Conservation (phyloP, 1,140 invertebrate species). For the Arctopsyche grandis region DNA sequence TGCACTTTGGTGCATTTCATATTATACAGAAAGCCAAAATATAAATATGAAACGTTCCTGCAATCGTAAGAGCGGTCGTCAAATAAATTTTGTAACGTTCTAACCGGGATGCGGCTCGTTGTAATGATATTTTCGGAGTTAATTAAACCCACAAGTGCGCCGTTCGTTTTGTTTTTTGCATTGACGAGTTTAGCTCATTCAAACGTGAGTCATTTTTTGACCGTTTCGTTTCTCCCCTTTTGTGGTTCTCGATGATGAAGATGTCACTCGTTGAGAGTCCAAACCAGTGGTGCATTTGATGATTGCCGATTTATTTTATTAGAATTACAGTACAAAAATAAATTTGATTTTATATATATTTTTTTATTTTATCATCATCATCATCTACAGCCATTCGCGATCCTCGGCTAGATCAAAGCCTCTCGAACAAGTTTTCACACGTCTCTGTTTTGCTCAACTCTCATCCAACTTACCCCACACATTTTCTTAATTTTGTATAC, state of each 20-base stretch:
- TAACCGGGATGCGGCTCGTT: not conserved
- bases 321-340: no score
- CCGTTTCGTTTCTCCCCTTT: not conserved
- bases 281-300: not conserved
- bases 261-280: not conserved
- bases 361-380: no score
- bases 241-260: not conserved
- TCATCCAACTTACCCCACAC: no score
- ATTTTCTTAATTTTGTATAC: no score
- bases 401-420: no score
- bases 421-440: no score
- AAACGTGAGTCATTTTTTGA: not conserved
- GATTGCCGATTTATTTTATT: not conserved
- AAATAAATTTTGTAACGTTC: not conserved
- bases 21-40: not conserved
- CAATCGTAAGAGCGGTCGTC: no score
- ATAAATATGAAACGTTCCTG: no score
- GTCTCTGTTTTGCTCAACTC: no score
- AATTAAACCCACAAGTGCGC: not conserved
- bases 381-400: no score
- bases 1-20: not conserved
- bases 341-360: no score
- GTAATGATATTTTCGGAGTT: not conserved
- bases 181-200: no score
- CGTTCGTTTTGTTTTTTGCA: not conserved